phyloP scores from a whole-genome alignment of 2,888 invertebrate species.

The Diarsia dahlii region DNA sequence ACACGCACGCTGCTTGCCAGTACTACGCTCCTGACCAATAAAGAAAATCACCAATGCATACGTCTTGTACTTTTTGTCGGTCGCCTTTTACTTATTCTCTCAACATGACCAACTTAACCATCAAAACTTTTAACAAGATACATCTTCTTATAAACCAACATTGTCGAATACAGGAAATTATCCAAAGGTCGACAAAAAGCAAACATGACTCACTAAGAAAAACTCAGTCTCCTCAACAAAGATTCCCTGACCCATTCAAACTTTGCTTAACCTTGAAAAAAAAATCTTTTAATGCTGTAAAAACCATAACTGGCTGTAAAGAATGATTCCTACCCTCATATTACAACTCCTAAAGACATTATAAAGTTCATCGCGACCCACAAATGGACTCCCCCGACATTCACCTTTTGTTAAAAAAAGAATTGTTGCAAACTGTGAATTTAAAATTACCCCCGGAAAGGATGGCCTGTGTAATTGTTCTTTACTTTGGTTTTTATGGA shows the following conservation, averaged over 20 bases:
- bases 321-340: conserved; percentile 49
- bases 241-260: conserved; percentile 28
- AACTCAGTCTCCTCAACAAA: conserved; percentile 26
- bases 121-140: no score
- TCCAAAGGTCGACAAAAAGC: background rate
- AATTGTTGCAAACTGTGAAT: conserved; percentile 49
- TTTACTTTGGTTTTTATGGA: conserved; percentile 31
- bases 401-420: conserved; percentile 47
- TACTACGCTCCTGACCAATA: no score
- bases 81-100: background rate
- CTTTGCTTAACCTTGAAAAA: conserved; percentile 21
- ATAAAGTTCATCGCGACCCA: conserved; percentile 46
- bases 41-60: no score
- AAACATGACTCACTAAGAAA: background rate
- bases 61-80: no score
- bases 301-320: conserved; percentile 46
- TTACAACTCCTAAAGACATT: conserved; percentile 55
- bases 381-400: conserved; percentile 51
- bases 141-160: background rate
- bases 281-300: conserved; percentile 19
- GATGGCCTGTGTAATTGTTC: conserved; percentile 67
- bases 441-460: conserved; percentile 53
- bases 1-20: no score
- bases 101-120: background rate
- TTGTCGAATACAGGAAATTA: background rate